These are phyloP conservation scores for Ictalurus punctatus DNA, from an alignment of 2,113 vertebrate species.

Conservation along the genomic window DNA sequence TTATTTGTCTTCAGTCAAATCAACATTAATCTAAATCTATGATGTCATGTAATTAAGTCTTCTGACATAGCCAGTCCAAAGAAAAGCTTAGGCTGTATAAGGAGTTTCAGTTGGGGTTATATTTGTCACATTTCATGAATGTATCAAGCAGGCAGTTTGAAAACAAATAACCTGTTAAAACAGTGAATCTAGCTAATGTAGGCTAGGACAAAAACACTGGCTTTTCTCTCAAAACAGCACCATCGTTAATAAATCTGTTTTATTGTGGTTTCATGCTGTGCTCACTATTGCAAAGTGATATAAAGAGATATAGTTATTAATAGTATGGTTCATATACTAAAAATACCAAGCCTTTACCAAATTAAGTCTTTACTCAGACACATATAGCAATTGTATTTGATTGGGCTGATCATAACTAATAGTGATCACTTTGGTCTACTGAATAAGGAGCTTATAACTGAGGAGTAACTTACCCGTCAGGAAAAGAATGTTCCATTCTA, in stretches of 20 bases:
- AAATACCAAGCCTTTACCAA: not conserved
- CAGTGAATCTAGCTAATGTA: not conserved
- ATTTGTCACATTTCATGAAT: no score
- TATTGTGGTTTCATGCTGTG: not conserved
- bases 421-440: not conserved
- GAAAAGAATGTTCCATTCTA: not conserved
- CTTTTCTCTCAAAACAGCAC: no score
- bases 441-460: not conserved
- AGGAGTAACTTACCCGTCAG: not conserved
- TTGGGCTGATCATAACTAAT: not conserved
- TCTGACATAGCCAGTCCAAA: not conserved
- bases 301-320: not conserved
- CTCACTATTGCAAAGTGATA: not conserved
- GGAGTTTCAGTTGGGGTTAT: no score
- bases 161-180: not conserved
- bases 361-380: not conserved
- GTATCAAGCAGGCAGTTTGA: not conserved
- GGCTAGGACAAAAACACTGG: not conserved
- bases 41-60: not conserved
- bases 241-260: not conserved
- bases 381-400: not conserved
- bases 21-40: no score
- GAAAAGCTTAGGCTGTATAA: not conserved
- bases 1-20: not conserved
- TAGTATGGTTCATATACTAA: not conserved